Evolutionary conservation across 1,140 invertebrate genomes (phyloP).

Genomic region (Phymastichus coffea): DNA sequence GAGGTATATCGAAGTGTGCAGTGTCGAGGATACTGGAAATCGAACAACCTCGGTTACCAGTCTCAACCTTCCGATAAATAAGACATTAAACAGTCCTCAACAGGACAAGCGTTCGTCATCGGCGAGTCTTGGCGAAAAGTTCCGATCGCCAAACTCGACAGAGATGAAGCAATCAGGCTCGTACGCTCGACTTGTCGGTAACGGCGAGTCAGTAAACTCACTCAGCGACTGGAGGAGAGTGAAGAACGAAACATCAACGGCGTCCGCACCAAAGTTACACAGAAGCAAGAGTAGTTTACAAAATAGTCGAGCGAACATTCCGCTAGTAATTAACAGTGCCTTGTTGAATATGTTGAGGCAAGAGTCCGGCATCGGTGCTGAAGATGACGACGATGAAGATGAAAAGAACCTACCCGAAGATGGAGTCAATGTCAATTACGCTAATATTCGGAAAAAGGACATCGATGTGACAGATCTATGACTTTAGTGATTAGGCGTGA

Average conservation of each 20-base stretch:
- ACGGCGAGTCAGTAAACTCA: conserved; percentile 41
- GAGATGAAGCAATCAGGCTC: conserved; percentile 25
- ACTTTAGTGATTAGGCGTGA: no score
- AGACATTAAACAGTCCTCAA: conserved; percentile 15
- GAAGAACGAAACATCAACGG: conserved; percentile 3
- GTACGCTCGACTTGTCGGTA: conserved; percentile 24
- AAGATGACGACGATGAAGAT: no score
- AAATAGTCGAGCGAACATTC: conserved; percentile 49
- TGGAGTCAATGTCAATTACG: no score
- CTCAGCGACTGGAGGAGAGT: conserved; percentile 44
- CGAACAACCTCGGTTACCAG: conserved; percentile 39
- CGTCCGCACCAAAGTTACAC: conserved; percentile 32
- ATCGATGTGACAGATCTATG: conserved; percentile 46
- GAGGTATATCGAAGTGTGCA: conserved; percentile 23
- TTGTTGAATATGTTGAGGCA: conserved; percentile 49
- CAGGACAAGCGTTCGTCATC: conserved; percentile 33
- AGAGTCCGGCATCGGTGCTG: conserved; percentile 44
- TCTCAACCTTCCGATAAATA: conserved; percentile 44
- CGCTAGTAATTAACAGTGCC: conserved; percentile 49
- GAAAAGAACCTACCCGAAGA: no score
- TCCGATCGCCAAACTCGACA: no score
- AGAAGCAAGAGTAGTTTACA: conserved; percentile 44
- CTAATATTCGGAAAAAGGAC: conserved; percentile 47
- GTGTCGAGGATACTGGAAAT: conserved; percentile 24
- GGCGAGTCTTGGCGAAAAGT: conserved; percentile 44